Conservation (phyloP, 2,797 vertebrate species). For the Mionectes olivaceus region DNA sequence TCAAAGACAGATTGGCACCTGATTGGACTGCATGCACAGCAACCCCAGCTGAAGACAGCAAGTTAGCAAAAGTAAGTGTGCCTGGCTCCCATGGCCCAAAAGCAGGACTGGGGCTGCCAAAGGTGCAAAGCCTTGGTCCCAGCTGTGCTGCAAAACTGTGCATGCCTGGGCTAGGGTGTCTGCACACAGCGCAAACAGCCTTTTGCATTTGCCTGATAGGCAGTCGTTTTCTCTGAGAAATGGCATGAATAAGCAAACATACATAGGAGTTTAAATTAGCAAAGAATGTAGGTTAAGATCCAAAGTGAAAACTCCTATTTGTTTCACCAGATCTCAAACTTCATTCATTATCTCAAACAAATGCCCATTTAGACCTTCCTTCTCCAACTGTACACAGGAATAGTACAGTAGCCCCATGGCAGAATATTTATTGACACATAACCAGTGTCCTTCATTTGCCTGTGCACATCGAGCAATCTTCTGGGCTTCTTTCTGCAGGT, state of each 20-base stretch:
- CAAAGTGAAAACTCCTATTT: background rate
- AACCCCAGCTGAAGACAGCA: background rate
- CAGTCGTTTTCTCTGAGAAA: background rate
- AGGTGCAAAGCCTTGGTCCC: background rate
- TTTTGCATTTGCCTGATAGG: background rate
- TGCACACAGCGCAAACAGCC: background rate
- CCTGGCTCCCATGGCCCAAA: background rate
- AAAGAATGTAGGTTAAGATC: background rate
- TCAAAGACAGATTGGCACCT: background rate
- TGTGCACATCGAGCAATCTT: accelerated
- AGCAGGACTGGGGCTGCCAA: background rate
- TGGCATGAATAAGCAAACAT: background rate
- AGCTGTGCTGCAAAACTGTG: background rate
- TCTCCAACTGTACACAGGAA: background rate
- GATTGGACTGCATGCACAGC: background rate
- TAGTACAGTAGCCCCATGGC: background rate
- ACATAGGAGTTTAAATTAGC: background rate
- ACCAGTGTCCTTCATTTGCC: background rate
- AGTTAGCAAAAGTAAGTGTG: background rate
- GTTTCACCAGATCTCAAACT: background rate
- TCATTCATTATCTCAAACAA: accelerated
- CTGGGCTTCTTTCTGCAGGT: background rate
- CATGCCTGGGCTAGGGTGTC: accelerated
- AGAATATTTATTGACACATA: background rate
- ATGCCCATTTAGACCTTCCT: background rate